Evolutionary conservation across 2,888 invertebrate species (phyloP), one percentile per base, ranked within the genome.

Genomic region (Dorcus parallelipipedus): DNA sequence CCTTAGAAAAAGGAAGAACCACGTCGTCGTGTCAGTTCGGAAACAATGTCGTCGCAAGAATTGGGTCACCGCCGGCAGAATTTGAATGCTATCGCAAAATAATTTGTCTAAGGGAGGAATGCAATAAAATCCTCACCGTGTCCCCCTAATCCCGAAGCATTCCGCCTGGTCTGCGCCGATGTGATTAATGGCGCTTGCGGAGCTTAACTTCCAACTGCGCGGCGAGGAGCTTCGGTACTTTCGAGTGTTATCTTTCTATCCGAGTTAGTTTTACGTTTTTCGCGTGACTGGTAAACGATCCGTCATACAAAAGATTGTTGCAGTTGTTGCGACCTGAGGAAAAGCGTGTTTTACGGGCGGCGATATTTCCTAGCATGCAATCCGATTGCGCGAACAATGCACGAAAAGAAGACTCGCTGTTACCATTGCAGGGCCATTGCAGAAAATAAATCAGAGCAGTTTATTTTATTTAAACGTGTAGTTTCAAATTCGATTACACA

Each of bases 171-270:
- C 67, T 67, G 63, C 63, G 64, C 59, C 64, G 68, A 67, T 67
- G 68, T 72, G 72, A 72, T 72, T 72, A 72, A 72, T 72, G 69
- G 67, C 66, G 67, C 69, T 69, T 66, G 66, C 67, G 64, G 66
- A 63, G 70, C 68, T 72, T 70, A 69, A 70, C 68, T 70, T 69
- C 65, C 67, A 66, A 66, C 67, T 59, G 64, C 57, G 66, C 67
- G 61, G 64, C 57, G 56, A 61, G 59, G 60, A 62, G 59, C 62
- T 62, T 62, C 63, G 47, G 60, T 63, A 65, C 62, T 65, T 64
- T 65, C 63, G 62, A 62, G 63, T 61, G 58, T 65, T 65, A 63
- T 65, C 65, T 63, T 62, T 63, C 63, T 57, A 65, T 65, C 65
- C 61, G 59, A 58, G 63, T 58, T 63, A 62, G 59, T 63, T 63